These are phyloP conservation scores for Drosophila birchii DNA, from an alignment of 2,888 invertebrate genomes.

Conservation along the genomic window DNA sequence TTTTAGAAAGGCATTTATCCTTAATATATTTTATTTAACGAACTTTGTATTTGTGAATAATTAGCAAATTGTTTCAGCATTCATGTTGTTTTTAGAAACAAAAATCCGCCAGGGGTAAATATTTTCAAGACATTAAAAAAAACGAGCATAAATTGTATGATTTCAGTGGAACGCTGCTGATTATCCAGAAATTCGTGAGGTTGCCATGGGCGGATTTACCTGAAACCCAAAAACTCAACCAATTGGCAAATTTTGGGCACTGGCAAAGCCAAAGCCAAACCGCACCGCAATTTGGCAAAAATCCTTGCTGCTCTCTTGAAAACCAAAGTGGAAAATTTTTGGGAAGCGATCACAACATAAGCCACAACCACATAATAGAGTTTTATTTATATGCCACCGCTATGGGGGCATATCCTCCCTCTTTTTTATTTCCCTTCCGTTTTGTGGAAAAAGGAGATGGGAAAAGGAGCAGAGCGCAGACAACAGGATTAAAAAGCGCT, in stretches of 20 bases:
- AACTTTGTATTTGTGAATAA: no score
- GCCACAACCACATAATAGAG: conserved; percentile 77
- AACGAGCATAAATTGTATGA: neutral
- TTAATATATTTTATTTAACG: no score
- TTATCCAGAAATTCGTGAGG: neutral
- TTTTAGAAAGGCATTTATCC: no score
- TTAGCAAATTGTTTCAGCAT: neutral
- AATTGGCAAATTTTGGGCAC: conserved; percentile 31
- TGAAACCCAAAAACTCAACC: conserved; percentile 25
- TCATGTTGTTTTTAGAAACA: neutral
- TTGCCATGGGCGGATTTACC: conserved; percentile 9
- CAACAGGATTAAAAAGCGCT: conserved; percentile 80
- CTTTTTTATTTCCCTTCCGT: neutral
- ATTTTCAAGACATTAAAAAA: neutral
- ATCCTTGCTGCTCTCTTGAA: conserved; percentile 18
- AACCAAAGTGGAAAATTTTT: conserved; percentile 46
- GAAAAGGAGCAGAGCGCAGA: conserved; percentile 52
- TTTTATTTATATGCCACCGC: conserved; percentile 66
- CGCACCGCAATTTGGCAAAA: conserved; percentile 40
- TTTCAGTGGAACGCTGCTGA: conserved; percentile 6
- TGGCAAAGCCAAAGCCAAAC: conserved; percentile 28
- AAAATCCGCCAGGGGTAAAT: neutral
- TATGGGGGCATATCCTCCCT: conserved; percentile 16
- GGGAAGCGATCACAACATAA: conserved; percentile 69
- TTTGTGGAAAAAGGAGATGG: neutral